Evolutionary conservation across 2,888 invertebrate genomes (phyloP).

Genomic region (Cremastobaeus sp.): DNA sequence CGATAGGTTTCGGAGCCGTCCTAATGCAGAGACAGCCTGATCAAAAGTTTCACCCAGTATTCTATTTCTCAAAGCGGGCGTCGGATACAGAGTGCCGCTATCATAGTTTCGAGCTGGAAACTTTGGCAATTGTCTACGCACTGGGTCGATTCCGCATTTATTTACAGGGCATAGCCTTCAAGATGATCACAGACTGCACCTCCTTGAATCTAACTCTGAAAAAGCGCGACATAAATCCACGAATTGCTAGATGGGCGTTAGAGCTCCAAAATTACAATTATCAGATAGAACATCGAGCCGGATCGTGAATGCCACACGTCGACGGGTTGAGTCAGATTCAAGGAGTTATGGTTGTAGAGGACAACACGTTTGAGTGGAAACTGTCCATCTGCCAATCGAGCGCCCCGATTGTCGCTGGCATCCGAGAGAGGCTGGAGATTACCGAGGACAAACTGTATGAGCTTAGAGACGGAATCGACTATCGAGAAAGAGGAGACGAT

Average conservation of each 20-base stretch:
- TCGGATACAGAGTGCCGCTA: conserved; percentile 6
- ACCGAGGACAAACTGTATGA: conserved; percentile 49
- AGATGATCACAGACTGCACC: conserved; percentile 23
- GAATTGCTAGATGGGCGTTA: conserved; percentile 11
- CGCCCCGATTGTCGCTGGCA: conserved; percentile 25
- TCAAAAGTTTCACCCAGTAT: conserved; percentile 3
- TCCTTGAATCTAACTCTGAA: background rate
- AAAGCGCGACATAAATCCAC: conserved; percentile 13
- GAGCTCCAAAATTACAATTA: conserved; percentile 3
- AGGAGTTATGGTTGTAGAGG: conserved; percentile 32
- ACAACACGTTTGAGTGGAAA: conserved; percentile 56
- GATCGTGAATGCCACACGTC: conserved; percentile 1
- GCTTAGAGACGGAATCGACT: conserved; percentile 59
- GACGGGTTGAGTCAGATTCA: conserved; percentile 3
- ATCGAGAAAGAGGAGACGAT: conserved; percentile 36
- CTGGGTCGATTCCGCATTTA: conserved; percentile 15
- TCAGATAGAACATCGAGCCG: background rate
- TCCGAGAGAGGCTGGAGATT: conserved; percentile 32
- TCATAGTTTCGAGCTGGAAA: conserved; percentile 35
- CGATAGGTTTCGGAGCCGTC: background rate
- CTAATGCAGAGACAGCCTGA: conserved; percentile 10
- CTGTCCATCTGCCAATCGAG: conserved; percentile 49
- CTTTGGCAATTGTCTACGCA: conserved; percentile 11
- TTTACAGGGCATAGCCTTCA: background rate
- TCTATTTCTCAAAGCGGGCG: conserved; percentile 19